Evolutionary conservation across 37 sponge, comb jelly and placozoan species (phyloP).

Genomic region (Chondrosia reniformis): DNA sequence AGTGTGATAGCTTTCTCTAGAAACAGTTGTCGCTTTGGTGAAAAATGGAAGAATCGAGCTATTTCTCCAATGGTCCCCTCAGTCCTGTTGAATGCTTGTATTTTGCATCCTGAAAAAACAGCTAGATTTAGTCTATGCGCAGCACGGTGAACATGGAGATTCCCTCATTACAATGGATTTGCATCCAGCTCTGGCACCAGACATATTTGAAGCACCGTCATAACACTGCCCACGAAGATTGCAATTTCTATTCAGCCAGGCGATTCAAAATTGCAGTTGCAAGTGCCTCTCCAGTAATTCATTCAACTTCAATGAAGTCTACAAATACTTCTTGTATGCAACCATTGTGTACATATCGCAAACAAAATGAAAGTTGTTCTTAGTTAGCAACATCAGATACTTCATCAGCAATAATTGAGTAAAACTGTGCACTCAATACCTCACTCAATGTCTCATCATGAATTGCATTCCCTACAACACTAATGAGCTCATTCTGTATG

Average conservation of each 20-base stretch:
- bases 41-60: constrained; percentile 44
- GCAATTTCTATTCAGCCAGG: constrained; percentile 2
- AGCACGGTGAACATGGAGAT: constrained; percentile 38
- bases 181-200: constrained; percentile 16
- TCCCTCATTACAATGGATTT: constrained; percentile 12
- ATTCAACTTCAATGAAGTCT: constrained; percentile 37
- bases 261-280: constrained; percentile 19
- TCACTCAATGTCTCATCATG: not conserved
- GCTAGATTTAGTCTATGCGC: constrained; percentile 34
- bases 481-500: constrained; percentile 11
- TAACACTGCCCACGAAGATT: constrained; percentile 27
- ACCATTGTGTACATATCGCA: constrained; percentile 15
- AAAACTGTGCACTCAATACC: constrained; percentile 25
- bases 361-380: constrained; percentile 33
- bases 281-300: constrained; percentile 35
- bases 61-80: constrained; percentile 31
- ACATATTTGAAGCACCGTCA: constrained; percentile 32
- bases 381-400: constrained; percentile 37
- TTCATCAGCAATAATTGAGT: constrained; percentile 40
- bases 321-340: not conserved
- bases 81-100: constrained; percentile 24
- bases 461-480: constrained; percentile 1
- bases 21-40: constrained; percentile 50
- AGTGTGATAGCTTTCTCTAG: constrained; percentile 37
- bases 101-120: constrained; percentile 33